Conservation (phyloP, 2,888 invertebrate species). For the Diaprepes abbreviatus region DNA sequence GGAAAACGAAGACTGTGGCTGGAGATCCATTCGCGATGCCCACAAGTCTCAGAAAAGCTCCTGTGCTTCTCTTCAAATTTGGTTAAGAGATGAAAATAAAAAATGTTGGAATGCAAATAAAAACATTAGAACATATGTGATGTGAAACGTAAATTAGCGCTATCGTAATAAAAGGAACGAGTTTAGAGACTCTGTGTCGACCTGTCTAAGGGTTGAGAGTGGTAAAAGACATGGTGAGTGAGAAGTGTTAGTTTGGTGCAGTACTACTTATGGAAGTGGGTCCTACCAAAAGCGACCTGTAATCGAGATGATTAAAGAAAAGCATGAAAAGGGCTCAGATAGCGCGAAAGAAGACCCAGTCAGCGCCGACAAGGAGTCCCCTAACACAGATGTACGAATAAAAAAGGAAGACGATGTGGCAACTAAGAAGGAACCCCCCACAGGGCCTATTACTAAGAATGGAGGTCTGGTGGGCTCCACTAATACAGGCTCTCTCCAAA, state of each 20-base stretch:
- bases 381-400: constrained; percentile 64
- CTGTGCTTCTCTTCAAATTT: constrained; percentile 66
- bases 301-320: constrained; percentile 68
- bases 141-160: constrained; percentile 66
- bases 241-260: constrained; percentile 62
- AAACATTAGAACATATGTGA: constrained; percentile 69
- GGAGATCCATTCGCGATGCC: constrained; percentile 61
- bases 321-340: constrained; percentile 68
- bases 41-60: constrained; percentile 59
- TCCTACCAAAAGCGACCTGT: constrained; percentile 59
- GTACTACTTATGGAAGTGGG: constrained; percentile 65
- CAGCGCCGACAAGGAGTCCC: constrained; percentile 66
- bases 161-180: constrained; percentile 61
- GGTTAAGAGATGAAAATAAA: constrained; percentile 69
- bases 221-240: constrained; percentile 60
- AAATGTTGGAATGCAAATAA: constrained; percentile 69
- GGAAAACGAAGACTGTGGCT: constrained; percentile 59
- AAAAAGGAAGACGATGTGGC: constrained; percentile 65
- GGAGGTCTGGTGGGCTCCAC: constrained; percentile 67
- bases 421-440: constrained; percentile 64
- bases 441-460: constrained; percentile 65
- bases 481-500: constrained; percentile 66
- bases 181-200: constrained; percentile 56
- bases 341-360: constrained; percentile 67
- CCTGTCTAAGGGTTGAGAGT: constrained; percentile 58